phyloP scores from a whole-genome alignment of 2,797 vertebrate species.

The Gallinago stenura region DNA sequence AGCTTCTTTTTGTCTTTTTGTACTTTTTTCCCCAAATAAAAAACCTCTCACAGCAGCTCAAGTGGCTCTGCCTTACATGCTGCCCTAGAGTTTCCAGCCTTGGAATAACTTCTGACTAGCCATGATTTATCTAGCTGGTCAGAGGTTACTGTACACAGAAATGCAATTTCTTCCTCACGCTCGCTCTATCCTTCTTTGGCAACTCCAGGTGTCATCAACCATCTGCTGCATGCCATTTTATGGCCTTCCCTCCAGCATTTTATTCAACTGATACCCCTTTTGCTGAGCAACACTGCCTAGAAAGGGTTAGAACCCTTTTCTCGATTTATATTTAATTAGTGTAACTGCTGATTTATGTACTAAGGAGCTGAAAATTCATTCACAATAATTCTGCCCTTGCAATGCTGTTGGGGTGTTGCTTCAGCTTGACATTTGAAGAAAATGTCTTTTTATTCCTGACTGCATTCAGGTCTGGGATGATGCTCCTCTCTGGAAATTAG shows the following conservation, averaged over 20 bases:
- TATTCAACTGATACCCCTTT: neutral
- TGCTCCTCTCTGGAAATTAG: neutral
- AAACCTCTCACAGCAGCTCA: slow-evolving; percentile 1
- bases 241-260: slow-evolving; percentile 18
- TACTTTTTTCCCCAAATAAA: neutral
- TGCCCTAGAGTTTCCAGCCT: neutral
- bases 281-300: neutral
- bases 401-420: neutral
- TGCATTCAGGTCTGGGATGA: neutral
- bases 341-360: neutral
- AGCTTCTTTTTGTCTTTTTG: neutral
- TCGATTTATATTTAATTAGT: neutral
- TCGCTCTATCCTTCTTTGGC: slow-evolving; percentile 60
- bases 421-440: slow-evolving; percentile 23
- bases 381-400: neutral
- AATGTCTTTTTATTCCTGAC: neutral
- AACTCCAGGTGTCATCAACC: slow-evolving; percentile 66
- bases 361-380: slow-evolving; percentile 16
- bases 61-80: neutral
- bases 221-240: slow-evolving; percentile 43
- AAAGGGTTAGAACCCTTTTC: neutral
- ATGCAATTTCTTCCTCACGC: slow-evolving; percentile 73
- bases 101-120: slow-evolving; percentile 29
- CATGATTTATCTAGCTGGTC: slow-evolving; percentile 73
- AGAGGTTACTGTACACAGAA: slow-evolving; percentile 73